These are phyloP conservation scores for Rotaria macrura DNA, from an alignment of 2,888 invertebrate genomes.

Conservation along the genomic window DNA sequence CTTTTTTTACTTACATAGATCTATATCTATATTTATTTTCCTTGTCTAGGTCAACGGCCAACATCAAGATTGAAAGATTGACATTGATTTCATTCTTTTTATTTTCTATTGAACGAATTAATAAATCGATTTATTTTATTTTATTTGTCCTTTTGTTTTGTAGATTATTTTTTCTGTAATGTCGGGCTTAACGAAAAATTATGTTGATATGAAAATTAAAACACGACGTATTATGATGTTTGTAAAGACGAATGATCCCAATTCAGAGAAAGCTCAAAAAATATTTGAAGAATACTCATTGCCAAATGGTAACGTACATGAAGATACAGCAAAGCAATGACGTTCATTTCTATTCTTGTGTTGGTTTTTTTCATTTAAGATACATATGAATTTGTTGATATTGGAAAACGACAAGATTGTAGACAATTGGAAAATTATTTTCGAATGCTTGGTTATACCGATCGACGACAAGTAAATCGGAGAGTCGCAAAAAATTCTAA, in stretches of 20 bases:
- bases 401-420: slow-evolving; percentile 45
- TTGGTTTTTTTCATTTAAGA: slow-evolving; percentile 37
- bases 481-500: neutral
- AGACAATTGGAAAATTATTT: slow-evolving; percentile 47
- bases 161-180: neutral
- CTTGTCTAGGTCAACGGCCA: neutral
- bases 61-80: slow-evolving; percentile 21
- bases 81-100: neutral
- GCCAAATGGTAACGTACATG: neutral
- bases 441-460: slow-evolving; percentile 43
- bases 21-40: too few species aligned
- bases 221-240: slow-evolving; percentile 43
- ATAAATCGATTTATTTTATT: too few species aligned
- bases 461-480: slow-evolving; percentile 41
- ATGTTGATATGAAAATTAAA: slow-evolving; percentile 42
- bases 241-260: slow-evolving; percentile 42
- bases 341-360: slow-evolving; percentile 38
- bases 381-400: slow-evolving; percentile 42
- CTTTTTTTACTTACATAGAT: too few species aligned
- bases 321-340: slow-evolving; percentile 24
- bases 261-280: slow-evolving; percentile 38
- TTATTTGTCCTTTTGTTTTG: too few species aligned
- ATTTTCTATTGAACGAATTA: neutral
- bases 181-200: slow-evolving; percentile 41
- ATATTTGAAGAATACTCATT: neutral